Percentiles rank a stretch among this genome's conserved stretches.
Conservation (phyloP, 2,888 invertebrate species). For the Eudiplozoon nipponicum region DNA sequence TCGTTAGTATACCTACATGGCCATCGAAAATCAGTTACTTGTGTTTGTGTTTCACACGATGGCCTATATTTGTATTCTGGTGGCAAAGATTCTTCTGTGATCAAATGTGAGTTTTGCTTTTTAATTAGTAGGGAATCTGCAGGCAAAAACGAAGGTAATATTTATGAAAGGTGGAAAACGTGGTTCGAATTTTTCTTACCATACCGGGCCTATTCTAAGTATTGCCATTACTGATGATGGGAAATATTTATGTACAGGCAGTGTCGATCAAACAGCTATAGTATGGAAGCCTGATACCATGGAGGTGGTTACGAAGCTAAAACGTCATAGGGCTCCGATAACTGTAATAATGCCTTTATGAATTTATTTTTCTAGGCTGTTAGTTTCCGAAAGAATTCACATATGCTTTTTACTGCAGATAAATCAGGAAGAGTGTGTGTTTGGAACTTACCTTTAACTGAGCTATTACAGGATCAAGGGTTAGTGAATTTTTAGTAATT, state of each 20-base stretch:
- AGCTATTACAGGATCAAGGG: slow-evolving; percentile 1
- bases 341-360: too few species aligned
- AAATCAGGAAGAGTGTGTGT: not conserved
- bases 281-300: not conserved
- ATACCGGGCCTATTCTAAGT: not conserved
- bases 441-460: not conserved
- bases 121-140: too few species aligned
- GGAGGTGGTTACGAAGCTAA: not conserved
- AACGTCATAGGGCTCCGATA: not conserved
- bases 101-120: too few species aligned
- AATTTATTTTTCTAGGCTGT: too few species aligned
- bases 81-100: not conserved
- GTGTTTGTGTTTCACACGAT: not conserved
- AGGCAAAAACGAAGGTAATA: not conserved
- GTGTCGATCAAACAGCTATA: not conserved
- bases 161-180: not conserved
- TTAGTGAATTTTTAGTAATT: too few species aligned
- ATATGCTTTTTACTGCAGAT: slow-evolving; percentile 1
- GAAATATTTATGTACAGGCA: not conserved
- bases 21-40: not conserved
- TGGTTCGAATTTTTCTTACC: not conserved
- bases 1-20: not conserved
- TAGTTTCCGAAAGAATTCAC: not conserved
- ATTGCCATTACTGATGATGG: not conserved
- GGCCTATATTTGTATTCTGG: not conserved